Percentiles rank a stretch among this genome's conserved stretches.
These are phyloP conservation scores for Macrotis lagotis DNA, from an alignment of 2,113 vertebrate genomes.

Conservation along the genomic window DNA sequence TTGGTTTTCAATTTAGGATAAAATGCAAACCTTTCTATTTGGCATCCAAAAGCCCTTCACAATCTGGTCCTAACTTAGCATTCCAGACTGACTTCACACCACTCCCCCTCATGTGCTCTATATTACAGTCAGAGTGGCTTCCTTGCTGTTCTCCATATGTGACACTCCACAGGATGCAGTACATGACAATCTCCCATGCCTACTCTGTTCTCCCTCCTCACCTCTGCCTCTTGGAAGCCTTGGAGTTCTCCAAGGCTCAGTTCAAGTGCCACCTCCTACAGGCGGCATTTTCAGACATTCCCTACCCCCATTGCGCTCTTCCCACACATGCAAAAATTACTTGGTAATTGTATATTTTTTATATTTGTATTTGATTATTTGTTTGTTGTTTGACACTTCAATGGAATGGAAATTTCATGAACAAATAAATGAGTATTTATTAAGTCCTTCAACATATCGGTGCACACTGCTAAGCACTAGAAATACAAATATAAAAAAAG, in stretches of 20 bases:
- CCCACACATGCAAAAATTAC: neutral
- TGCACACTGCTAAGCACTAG: neutral
- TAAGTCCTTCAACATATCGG: neutral
- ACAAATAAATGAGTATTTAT: neutral
- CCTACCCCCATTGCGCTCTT: neutral
- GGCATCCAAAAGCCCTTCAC: neutral
- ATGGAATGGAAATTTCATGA: neutral
- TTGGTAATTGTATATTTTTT: neutral
- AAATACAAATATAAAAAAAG: neutral
- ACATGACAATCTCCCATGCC: neutral
- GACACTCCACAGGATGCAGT: neutral
- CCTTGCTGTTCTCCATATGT: neutral
- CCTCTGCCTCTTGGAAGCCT: neutral
- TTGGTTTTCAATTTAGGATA: neutral
- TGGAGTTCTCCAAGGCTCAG: neutral
- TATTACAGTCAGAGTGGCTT: neutral
- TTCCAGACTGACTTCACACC: neutral
- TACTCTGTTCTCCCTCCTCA: neutral
- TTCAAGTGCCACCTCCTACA: neutral
- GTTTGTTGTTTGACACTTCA: neutral
- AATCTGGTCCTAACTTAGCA: neutral
- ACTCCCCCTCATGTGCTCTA: neutral
- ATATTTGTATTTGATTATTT: neutral
- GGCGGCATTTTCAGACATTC: neutral
- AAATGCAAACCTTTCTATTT: slow-evolving; percentile 1